Percentiles rank a stretch among this genome's conserved stretches.
phyloP scores from a whole-genome alignment of 2,888 invertebrate species.

The Acronicta leporina region DNA sequence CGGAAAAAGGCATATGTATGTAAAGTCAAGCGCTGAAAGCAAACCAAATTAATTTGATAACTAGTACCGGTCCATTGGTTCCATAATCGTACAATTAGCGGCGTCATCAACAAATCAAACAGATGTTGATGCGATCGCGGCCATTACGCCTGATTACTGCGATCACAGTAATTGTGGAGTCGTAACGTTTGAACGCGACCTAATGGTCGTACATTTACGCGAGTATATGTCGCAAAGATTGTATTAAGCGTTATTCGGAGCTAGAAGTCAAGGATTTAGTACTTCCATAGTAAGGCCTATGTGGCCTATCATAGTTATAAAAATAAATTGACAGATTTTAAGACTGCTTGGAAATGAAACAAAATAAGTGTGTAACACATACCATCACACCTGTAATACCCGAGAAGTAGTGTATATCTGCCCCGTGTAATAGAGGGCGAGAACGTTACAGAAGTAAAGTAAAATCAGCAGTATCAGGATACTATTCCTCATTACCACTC shows the following conservation, averaged over 20 bases:
- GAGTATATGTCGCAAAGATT: slow-evolving; percentile 21
- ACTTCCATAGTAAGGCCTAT: too few relatives aligned
- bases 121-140: slow-evolving; percentile 44
- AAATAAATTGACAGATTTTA: too few relatives aligned
- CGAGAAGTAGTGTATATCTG: too few relatives aligned
- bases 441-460: too few relatives aligned
- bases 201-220: slow-evolving; percentile 41
- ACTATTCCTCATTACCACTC: too few relatives aligned
- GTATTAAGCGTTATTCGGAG: slow-evolving; percentile 5
- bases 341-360: too few relatives aligned
- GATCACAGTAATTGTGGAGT: slow-evolving; percentile 42
- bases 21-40: slow-evolving; percentile 7
- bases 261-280: neutral
- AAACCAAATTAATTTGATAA: slow-evolving; percentile 26
- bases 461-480: too few relatives aligned
- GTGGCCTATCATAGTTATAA: too few relatives aligned
- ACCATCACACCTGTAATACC: too few relatives aligned
- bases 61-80: slow-evolving; percentile 26
- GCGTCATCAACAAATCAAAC: slow-evolving; percentile 50
- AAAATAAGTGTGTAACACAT: too few relatives aligned
- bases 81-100: slow-evolving; percentile 41
- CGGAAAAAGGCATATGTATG: too few relatives aligned
- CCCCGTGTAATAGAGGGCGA: too few relatives aligned
- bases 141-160: slow-evolving; percentile 48
- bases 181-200: slow-evolving; percentile 46